Base-by-base conservation (phyloP, 2,113 vertebrate genomes). In the Nothocercus julius region DNA sequence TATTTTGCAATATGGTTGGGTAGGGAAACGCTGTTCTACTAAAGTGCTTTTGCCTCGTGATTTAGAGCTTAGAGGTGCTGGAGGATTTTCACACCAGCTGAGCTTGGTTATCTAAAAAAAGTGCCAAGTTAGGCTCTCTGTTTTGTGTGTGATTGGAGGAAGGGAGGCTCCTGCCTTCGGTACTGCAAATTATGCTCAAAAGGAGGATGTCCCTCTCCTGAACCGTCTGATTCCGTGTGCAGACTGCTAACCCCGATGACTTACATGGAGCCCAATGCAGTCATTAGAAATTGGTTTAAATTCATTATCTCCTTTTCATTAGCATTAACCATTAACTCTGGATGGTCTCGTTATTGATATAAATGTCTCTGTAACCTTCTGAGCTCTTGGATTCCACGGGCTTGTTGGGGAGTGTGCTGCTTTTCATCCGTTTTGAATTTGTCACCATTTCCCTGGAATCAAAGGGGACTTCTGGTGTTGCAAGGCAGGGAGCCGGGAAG, bases 251-350 rank as follows among this genome's bases (percentile, higher is more conserved):
- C 92, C 82, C 90, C 89, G 77, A 81, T 20, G 7, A 79, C 86
- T 87, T 84, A 22, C 34, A 32, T 94, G 72, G 89, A 94, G 77
- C 69, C 86, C 81, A 68, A 72, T 75, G 84, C 84, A 93, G 94
- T 87, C 94, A 89, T 95, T 87, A 92, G 72, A 96, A 87, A 90
- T 62, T 83, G 90, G 87, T 51, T 93, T 97, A 90, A 95, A 87
- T 82, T 91, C 94, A 47, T 97, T 95, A 81, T 97, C 94, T 94
- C 34, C 93, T 95, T 93, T 95, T 95, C 95, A 93, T 96, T 96
- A 91, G 95, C 76, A 63, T 44, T 96, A 94, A 78, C 85, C 87
- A 95, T 92, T 94, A 96, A 80, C 82, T 92, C 89, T 42, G 91
- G 85, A 85, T 92, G 92, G 82, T 85, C 0, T 2, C 69, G 79